Percentiles rank a stretch among this genome's conserved stretches.
Conservation (phyloP, 2,113 vertebrate genomes). For the Tonatia bakeri region DNA sequence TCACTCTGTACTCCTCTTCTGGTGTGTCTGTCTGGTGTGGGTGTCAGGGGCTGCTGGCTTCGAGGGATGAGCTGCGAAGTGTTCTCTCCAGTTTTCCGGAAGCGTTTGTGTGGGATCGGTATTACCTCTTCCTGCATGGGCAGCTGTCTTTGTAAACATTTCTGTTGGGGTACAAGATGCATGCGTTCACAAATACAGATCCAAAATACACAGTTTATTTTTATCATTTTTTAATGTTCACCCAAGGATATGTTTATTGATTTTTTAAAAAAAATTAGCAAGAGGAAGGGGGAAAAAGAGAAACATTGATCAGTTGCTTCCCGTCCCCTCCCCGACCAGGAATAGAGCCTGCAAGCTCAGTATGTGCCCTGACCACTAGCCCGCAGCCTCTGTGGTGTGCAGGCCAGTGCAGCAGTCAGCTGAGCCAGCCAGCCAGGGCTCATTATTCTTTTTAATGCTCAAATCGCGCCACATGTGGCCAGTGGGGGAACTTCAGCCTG, state of each 20-base stretch:
- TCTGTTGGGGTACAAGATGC: background rate
- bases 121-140: background rate
- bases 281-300: no score
- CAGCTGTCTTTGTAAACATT: background rate
- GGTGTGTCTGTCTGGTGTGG: background rate
- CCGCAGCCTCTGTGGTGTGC: no score
- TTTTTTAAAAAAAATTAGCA: background rate
- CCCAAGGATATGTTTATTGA: no score
- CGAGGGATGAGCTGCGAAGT: background rate
- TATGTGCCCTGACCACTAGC: no score
- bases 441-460: background rate
- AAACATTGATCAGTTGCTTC: no score
- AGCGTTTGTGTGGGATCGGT: background rate
- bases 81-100: background rate
- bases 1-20: background rate
- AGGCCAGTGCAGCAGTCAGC: no score
- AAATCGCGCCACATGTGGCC: background rate
- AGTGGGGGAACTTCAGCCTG: background rate
- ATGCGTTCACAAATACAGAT: background rate
- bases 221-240: background rate
- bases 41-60: background rate
- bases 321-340: no score
- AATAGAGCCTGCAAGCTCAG: no score
- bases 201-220: background rate
- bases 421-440: no score